Evolutionary conservation across 2,797 vertebrate genomes (phyloP), one percentile per base, ranked within the genome.

Genomic region (Heliangelus exortis): DNA sequence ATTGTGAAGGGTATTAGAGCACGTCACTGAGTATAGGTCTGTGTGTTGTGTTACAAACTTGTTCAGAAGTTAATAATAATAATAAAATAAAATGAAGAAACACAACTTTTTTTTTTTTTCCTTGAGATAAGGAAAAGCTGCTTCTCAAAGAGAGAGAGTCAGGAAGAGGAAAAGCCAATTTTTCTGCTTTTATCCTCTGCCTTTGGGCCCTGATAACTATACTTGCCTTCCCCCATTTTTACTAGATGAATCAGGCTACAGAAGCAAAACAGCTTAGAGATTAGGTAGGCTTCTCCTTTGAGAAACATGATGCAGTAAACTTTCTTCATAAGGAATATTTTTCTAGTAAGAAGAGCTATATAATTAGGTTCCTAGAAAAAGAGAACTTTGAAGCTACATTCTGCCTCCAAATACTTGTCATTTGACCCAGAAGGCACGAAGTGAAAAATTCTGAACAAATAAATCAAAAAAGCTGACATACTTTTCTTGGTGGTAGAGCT

Each of bases 341-440:
- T 90, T 67, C 48, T 84, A 47, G 55, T 69, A 86, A 84, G 53
- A 82, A 0, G 15, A 93, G 67, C 74, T 87, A 87, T 36, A 90
- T 90, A 92, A 90, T 79, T 76, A 90, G 39, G 8, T 77, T 89
- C 57, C 63, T 76, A 59, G 58, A 90, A 75, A 93, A 91, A 41
- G 13, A n/a, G 19, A 5, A 82, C 87, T 96, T 96, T 95, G 83
- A 96, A 93, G 87, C 73, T 94, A 78, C 51, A 48, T 33, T 95
- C 66, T 86, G 82, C 82, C 51, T 92, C 89, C 79, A 87, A 95
- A 92, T 65, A 72, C 78, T 89, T 83, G 79, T 96, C 87, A 81
- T 93, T 92, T 96, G 92, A 93, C 93, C 89, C 85, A 93, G 93
- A 96, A 94, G 82, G 94, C 85, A 95, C 7, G 62, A 87, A 91